These are phyloP conservation scores for Apteryx owenii DNA, from an alignment of 2,113 vertebrate genomes.

Conservation along the genomic window DNA sequence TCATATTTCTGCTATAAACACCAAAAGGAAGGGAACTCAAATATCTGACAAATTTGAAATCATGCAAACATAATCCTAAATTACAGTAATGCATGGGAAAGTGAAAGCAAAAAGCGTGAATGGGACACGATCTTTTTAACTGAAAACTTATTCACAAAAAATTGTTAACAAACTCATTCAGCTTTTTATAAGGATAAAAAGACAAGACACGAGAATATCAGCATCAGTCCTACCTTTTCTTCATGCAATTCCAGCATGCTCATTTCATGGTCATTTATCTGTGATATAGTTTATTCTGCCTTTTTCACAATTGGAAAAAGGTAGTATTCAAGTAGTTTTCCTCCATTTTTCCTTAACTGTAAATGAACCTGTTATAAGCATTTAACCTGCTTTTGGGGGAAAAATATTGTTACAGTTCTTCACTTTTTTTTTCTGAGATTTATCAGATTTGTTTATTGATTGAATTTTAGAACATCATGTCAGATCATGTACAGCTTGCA, in stretches of 20 bases:
- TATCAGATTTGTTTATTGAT: background rate
- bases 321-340: background rate
- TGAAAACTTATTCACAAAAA: background rate
- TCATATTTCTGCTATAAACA: background rate
- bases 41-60: background rate
- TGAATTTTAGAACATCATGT: background rate
- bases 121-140: background rate
- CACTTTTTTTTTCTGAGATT: background rate
- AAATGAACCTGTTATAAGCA: background rate
- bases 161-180: background rate
- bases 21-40: background rate
- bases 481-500: background rate
- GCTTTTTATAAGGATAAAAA: background rate
- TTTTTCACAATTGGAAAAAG: background rate
- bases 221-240: background rate
- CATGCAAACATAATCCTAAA: background rate
- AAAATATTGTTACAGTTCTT: background rate
- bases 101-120: background rate
- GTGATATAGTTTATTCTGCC: background rate
- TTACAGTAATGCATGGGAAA: background rate
- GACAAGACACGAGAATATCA: background rate
- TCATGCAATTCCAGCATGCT: background rate
- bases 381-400: accelerated
- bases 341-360: background rate
- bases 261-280: background rate